Percentiles rank a stretch among this genome's conserved stretches.
Evolutionary conservation across 1,140 invertebrate genomes (phyloP).

Genomic region (Capitella teleta): DNA sequence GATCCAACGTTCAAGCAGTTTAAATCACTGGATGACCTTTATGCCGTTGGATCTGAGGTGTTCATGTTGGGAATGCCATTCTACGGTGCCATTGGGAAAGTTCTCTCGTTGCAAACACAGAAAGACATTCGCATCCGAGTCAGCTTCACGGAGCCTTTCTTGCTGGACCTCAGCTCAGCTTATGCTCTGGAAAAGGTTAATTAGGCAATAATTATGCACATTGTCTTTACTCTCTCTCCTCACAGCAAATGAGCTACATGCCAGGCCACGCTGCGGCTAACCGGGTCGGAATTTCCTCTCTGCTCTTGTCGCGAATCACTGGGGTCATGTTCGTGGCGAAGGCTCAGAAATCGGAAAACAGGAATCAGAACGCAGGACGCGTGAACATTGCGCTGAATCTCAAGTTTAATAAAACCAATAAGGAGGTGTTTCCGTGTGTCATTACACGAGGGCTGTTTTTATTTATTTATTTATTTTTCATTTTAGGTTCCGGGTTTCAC

Average conservation of each 20-base stretch:
- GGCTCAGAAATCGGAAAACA: conserved; percentile 21
- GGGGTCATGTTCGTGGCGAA: conserved; percentile 59
- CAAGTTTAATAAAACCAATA: conserved; percentile 71
- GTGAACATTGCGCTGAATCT: conserved; percentile 82
- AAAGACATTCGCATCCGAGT: too few relatives aligned
- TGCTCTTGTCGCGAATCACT: conserved; percentile 69
- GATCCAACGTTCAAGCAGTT: conserved; percentile 28
- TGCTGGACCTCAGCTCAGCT: too few relatives aligned
- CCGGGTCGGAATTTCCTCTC: conserved; percentile 52
- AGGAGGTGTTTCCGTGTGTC: conserved; percentile 37
- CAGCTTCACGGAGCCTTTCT: too few relatives aligned
- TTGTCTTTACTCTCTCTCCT: too few relatives aligned
- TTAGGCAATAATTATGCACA: too few relatives aligned
- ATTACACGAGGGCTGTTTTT: not conserved
- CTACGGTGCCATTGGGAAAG: conserved; percentile 66
- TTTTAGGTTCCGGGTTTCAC: conserved; percentile 62
- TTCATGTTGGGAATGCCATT: conserved; percentile 68
- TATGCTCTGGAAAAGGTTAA: too few relatives aligned
- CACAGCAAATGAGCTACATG: too few relatives aligned
- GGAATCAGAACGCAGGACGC: conserved; percentile 49
- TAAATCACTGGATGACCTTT: conserved; percentile 55
- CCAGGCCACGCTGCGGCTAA: conserved; percentile 41
- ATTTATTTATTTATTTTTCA: not conserved
- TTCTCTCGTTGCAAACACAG: conserved; percentile 27
- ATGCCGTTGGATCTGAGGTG: conserved; percentile 52